Base-by-base conservation (phyloP, 2,797 vertebrate genomes). In the Fundulus diaphanus region DNA sequence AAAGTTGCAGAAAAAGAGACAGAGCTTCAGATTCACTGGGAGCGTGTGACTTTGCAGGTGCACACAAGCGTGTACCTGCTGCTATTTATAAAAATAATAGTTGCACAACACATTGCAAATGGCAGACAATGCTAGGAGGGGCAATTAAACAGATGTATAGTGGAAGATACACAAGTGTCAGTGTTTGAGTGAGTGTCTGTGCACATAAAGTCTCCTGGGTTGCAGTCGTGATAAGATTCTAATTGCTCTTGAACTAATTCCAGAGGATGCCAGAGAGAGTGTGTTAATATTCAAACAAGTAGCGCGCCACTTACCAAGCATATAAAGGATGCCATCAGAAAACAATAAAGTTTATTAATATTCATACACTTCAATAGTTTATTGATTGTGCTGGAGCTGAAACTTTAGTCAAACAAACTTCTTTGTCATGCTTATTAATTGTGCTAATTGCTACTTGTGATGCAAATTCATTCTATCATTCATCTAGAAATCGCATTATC, bases 61-160 rank as follows among this genome's bases (percentile, higher is more conserved):
- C 11, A 31, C 6, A 20, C 48, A 49, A 68, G 48, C 35, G 37
- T 72, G 46, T 54, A 27, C 82, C 75, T 78, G 73, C 81, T 77
- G 77, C 89, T 82, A 90, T 89, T 89, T 85, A 84, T 81, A 82
- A 87, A 84, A 85, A 87, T 85, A 88, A 82, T 80, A 88, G 78
- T 57, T 57, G 67, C 83, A 81, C 79, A 80, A 81, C 82, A 83
- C 83, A 88, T 85, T 61, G 66, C 72, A 82, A 83, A 87, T 75
- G 84, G 82, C 78, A 88, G 83, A 87, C 77, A 75, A 75, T 0
- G 76, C 78, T 76, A 51, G 80, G 37, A 90, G 87, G 87, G 71
- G 48, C 85, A 84, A 91, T 91, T 89, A 88, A 84, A 83, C 84
- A 89, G 86, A 87, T 88, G 87, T 88, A 87, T 83, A 63, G 85